Conservation (phyloP, 2,797 vertebrate genomes). For the Notolabrus celidotus region DNA sequence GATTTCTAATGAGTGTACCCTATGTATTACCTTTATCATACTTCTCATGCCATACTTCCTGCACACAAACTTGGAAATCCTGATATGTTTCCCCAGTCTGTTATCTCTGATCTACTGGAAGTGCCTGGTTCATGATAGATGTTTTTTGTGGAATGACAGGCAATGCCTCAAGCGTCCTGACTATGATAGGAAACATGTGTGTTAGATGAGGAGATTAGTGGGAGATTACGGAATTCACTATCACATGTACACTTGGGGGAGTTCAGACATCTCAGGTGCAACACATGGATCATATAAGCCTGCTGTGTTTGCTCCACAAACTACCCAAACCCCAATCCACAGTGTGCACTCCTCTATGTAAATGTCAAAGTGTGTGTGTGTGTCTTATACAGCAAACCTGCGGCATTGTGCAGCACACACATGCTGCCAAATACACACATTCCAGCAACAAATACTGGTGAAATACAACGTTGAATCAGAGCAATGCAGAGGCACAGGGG, state of each 20-base stretch:
- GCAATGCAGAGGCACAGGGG: slow-evolving; percentile 31
- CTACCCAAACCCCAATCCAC: neutral
- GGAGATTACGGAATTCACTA: slow-evolving; percentile 66
- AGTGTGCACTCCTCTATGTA: slow-evolving; percentile 32
- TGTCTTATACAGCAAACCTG: slow-evolving; percentile 15
- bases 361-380: slow-evolving; percentile 39
- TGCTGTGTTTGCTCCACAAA: slow-evolving; percentile 32
- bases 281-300: slow-evolving; percentile 37
- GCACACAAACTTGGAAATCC: slow-evolving; percentile 11
- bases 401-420: slow-evolving; percentile 13
- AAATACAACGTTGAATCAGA: slow-evolving; percentile 44
- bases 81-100: neutral
- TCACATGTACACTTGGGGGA: slow-evolving; percentile 34
- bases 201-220: slow-evolving; percentile 55
- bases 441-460: slow-evolving; percentile 33
- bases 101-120: slow-evolving; percentile 40
- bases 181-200: slow-evolving; percentile 79
- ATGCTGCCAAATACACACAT: slow-evolving; percentile 31
- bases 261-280: slow-evolving; percentile 38
- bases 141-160: slow-evolving; percentile 57
- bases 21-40: neutral
- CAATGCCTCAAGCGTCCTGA: slow-evolving; percentile 68
- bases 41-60: neutral
- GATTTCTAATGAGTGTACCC: slow-evolving; percentile 8
- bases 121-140: slow-evolving; percentile 45